phyloP scores from a whole-genome alignment of 2,888 invertebrate genomes.

The Orthosia gracilis region DNA sequence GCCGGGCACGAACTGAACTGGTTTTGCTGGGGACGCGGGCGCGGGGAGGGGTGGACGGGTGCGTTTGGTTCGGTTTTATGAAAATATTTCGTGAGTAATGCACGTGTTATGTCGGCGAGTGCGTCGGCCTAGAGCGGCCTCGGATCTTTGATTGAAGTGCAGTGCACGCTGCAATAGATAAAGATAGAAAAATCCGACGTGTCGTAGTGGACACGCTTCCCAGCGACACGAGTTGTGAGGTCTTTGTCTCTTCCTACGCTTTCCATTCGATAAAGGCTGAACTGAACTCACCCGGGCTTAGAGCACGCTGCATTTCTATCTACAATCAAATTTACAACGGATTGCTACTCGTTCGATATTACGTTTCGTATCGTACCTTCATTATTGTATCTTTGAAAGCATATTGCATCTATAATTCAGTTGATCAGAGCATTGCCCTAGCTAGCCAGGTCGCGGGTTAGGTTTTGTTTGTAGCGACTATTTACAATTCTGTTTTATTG shows the following conservation, averaged over 20 bases:
- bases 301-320: conserved; percentile 79
- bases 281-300: conserved; percentile 76
- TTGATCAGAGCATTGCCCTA: conserved; percentile 68
- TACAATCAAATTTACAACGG: conserved; percentile 82
- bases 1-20: conserved; percentile 90
- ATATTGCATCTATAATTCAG: conserved; percentile 71
- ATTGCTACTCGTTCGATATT: conserved; percentile 77
- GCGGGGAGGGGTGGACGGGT: conserved; percentile 82
- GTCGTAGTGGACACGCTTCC: conserved; percentile 69
- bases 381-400: conserved; percentile 68
- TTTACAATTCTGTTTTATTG: conserved; percentile 66
- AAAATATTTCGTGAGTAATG: conserved; percentile 92
- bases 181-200: conserved; percentile 76
- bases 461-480: conserved; percentile 63
- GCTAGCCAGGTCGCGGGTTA: conserved; percentile 56
- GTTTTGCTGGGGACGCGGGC: conserved; percentile 82
- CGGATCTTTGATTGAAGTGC: conserved; percentile 87
- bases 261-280: conserved; percentile 73
- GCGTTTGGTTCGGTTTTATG: conserved; percentile 90
- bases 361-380: conserved; percentile 66
- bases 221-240: conserved; percentile 68
- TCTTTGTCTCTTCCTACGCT: conserved; percentile 82
- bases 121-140: conserved; percentile 90
- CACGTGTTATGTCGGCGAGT: conserved; percentile 90
- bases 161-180: conserved; percentile 77